A percentile compares a stretch with the other conserved stretches of the same genome.
phyloP scores from a whole-genome alignment of 2,113 vertebrate genomes.

The Solea senegalensis region DNA sequence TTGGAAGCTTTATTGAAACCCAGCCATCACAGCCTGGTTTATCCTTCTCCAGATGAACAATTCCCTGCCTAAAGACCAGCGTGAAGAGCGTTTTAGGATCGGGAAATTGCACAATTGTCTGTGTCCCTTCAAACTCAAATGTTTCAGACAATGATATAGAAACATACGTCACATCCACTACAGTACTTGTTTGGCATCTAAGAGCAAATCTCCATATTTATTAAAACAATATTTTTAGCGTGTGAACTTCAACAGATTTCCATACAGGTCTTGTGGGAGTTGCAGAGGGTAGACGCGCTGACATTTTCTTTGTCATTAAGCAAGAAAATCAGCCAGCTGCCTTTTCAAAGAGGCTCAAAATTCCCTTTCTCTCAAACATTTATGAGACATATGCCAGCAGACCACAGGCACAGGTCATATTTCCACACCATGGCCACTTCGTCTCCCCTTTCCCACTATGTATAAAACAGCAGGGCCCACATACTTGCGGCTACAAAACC shows the following conservation, averaged over 20 bases:
- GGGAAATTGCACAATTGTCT: constrained; percentile 17
- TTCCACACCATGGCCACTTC: neutral
- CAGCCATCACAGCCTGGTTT: constrained; percentile 65
- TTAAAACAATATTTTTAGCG: neutral
- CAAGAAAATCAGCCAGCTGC: constrained; percentile 10
- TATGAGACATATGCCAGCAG: constrained; percentile 13
- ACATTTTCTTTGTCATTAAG: constrained; percentile 21
- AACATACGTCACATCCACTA: neutral
- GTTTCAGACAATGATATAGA: constrained; percentile 10
- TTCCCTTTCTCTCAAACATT: constrained; percentile 31
- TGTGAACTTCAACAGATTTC: constrained; percentile 13
- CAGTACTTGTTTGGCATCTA: neutral
- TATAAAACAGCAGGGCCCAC: neutral
- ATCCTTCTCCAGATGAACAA: constrained; percentile 74
- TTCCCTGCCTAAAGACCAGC: constrained; percentile 47
- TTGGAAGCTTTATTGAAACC: constrained; percentile 72
- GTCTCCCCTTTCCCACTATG: neutral
- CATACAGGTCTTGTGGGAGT: neutral
- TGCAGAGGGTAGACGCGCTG: neutral
- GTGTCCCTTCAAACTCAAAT: constrained; percentile 17
- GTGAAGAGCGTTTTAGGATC: constrained; percentile 43
- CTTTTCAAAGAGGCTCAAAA: constrained; percentile 9
- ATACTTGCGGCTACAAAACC: constrained; percentile 4
- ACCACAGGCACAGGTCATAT: neutral
- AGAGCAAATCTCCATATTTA: constrained; percentile 18